Evolutionary conservation across 2,113 vertebrate genomes (phyloP).

Genomic region (Thamnaconus septentrionalis): DNA sequence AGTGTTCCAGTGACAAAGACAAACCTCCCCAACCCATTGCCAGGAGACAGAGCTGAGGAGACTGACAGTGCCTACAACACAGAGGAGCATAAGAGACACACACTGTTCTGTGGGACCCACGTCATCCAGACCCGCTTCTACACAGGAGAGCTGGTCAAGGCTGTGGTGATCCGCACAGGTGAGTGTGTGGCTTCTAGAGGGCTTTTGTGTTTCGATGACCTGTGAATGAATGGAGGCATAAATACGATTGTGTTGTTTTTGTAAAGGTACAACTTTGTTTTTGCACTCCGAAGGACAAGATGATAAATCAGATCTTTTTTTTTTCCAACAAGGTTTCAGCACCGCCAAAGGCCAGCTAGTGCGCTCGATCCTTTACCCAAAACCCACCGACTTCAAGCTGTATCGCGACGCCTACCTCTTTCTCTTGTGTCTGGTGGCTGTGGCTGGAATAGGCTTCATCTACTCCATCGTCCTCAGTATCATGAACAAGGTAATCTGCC

Average conservation of each 20-base stretch:
- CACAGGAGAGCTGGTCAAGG: conserved; percentile 92
- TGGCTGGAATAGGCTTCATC: conserved; percentile 91
- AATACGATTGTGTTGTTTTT: no score
- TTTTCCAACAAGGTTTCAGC: conserved; percentile 83
- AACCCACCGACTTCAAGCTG: conserved; percentile 97
- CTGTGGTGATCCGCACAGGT: conserved; percentile 95
- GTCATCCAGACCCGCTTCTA: conserved; percentile 98
- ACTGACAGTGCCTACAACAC: conserved; percentile 79
- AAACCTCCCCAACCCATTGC: conserved; percentile 87
- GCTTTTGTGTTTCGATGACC: not conserved
- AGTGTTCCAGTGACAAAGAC: conserved; percentile 98
- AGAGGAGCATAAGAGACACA: conserved; percentile 90
- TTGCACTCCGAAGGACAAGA: no score
- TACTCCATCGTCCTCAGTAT: conserved; percentile 90
- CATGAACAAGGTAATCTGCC: conserved; percentile 81
- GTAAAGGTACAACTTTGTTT: no score
- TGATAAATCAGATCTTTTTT: not conserved
- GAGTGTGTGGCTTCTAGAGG: not conserved
- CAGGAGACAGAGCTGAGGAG: conserved; percentile 74
- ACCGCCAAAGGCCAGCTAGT: conserved; percentile 97
- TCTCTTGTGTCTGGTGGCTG: conserved; percentile 89
- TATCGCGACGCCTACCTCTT: conserved; percentile 97
- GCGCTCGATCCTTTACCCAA: conserved; percentile 95
- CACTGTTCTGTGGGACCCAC: conserved; percentile 93
- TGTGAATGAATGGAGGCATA: not conserved